These are phyloP conservation scores for Cotesia vestalis DNA, from an alignment of 1,140 invertebrate genomes.

Conservation along the genomic window DNA sequence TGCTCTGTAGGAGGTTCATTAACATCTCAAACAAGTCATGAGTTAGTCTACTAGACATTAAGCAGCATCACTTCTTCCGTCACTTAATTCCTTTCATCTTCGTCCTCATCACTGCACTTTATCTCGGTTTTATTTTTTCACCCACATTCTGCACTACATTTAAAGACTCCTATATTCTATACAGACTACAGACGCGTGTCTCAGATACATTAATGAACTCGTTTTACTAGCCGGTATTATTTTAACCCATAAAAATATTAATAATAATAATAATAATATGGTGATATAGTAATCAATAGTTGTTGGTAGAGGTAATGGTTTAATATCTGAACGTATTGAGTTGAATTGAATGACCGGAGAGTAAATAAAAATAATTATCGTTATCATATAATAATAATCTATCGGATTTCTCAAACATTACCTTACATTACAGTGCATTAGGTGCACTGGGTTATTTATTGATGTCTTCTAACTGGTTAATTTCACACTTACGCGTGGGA, in stretches of 20 bases:
- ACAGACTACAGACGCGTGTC: no score
- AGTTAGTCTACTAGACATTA: conserved; percentile 24
- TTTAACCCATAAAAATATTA: no score
- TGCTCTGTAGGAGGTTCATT: conserved; percentile 47
- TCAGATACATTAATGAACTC: background rate
- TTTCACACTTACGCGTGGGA: conserved; percentile 41
- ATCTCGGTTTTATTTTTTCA: background rate
- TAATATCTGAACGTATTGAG: background rate
- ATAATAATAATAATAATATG: background rate
- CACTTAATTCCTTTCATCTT: conserved; percentile 17
- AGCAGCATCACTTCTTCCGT: conserved; percentile 9
- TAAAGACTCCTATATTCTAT: background rate
- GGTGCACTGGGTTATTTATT: conserved; percentile 39
- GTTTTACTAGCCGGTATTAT: background rate
- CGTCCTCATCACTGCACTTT: conserved; percentile 2
- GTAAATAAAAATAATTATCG: conserved; percentile 14
- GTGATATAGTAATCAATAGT: background rate
- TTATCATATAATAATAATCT: conserved; percentile 7
- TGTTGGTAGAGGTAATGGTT: no score
- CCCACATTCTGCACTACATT: background rate
- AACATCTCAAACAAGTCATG: conserved; percentile 44
- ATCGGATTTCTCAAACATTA: background rate
- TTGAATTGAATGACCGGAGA: conserved; percentile 7
- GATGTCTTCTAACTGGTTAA: conserved; percentile 42
- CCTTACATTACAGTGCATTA: background rate